Conservation (phyloP, 2,888 invertebrate species). For the Toxonevra muliebris region DNA sequence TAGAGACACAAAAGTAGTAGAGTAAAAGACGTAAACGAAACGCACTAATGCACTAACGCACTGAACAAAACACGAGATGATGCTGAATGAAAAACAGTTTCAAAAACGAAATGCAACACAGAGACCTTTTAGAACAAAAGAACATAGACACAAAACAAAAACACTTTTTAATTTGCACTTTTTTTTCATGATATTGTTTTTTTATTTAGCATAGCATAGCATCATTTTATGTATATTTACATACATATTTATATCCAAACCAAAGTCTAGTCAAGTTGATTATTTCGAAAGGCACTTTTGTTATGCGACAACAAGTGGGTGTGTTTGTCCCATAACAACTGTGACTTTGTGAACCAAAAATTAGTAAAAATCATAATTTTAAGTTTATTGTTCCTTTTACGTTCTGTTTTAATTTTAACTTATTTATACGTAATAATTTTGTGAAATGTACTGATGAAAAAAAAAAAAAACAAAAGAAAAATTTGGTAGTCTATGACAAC, state of each 20-base stretch:
- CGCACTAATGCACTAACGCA: slow-evolving; percentile 44
- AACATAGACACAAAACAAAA: neutral
- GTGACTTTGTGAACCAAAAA: slow-evolving; percentile 32
- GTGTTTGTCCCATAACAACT: slow-evolving; percentile 41
- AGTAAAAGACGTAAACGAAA: slow-evolving; percentile 40
- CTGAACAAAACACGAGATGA: slow-evolving; percentile 13
- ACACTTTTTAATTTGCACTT: slow-evolving; percentile 6
- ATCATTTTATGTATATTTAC: slow-evolving; percentile 15
- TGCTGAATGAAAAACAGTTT: slow-evolving; percentile 32
- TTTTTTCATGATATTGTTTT: slow-evolving; percentile 23
- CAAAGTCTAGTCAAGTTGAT: slow-evolving; percentile 36
- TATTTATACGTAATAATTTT: slow-evolving; percentile 12
- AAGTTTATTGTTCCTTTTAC: slow-evolving; percentile 1
- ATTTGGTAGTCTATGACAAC: no score
- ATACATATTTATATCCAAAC: slow-evolving; percentile 5
- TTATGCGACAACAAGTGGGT: slow-evolving; percentile 42
- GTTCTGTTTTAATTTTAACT: slow-evolving; percentile 5
- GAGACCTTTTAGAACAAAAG: slow-evolving; percentile 30
- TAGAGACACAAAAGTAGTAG: no score
- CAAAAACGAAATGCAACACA: slow-evolving; percentile 47
- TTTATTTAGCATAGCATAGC: neutral
- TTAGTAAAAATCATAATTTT: slow-evolving; percentile 1
- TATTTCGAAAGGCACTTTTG: slow-evolving; percentile 36
- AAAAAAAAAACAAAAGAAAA: neutral
- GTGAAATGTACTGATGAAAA: slow-evolving; percentile 3